Evolutionary conservation across 2,888 invertebrate species (phyloP).

Genomic region (Hypselothyrea guttata): DNA sequence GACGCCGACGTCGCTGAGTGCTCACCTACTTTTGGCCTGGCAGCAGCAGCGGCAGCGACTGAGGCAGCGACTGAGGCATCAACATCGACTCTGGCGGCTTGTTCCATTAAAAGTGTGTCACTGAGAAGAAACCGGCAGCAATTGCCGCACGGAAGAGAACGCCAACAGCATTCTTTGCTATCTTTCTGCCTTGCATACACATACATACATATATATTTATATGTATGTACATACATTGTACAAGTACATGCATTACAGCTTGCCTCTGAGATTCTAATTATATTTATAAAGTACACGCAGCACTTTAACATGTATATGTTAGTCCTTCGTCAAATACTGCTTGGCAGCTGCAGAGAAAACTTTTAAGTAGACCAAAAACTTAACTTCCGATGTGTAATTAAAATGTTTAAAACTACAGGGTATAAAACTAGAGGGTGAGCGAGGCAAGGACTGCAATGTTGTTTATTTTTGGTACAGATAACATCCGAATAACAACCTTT

Average conservation of each 20-base stretch:
- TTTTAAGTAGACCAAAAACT: too few species aligned
- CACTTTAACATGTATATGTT: not conserved
- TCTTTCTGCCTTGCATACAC: constrained; percentile 52
- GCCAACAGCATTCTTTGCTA: constrained; percentile 58
- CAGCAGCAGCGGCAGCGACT: constrained; percentile 14
- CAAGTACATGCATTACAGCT: constrained; percentile 2
- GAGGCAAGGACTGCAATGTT: too few species aligned
- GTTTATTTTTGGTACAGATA: too few species aligned
- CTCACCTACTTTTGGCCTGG: constrained; percentile 67
- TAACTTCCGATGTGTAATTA: too few species aligned
- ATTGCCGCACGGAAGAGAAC: constrained; percentile 46
- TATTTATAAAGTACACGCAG: constrained; percentile 20
- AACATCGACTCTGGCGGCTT: constrained; percentile 1
- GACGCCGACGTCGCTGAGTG: constrained; percentile 13
- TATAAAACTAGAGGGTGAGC: too few species aligned
- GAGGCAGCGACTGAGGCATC: too few species aligned
- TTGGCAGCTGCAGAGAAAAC: too few species aligned
- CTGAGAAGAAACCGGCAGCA: constrained; percentile 51
- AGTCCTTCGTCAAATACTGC: too few species aligned
- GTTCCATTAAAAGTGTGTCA: constrained; percentile 63
- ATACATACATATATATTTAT: constrained; percentile 16
- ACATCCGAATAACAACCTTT: too few species aligned
- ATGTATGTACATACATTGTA: constrained; percentile 1
- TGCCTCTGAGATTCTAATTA: constrained; percentile 46
- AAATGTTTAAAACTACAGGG: too few species aligned